Conservation (phyloP, 2,113 vertebrate species). For the Corythornis vintsioides region DNA sequence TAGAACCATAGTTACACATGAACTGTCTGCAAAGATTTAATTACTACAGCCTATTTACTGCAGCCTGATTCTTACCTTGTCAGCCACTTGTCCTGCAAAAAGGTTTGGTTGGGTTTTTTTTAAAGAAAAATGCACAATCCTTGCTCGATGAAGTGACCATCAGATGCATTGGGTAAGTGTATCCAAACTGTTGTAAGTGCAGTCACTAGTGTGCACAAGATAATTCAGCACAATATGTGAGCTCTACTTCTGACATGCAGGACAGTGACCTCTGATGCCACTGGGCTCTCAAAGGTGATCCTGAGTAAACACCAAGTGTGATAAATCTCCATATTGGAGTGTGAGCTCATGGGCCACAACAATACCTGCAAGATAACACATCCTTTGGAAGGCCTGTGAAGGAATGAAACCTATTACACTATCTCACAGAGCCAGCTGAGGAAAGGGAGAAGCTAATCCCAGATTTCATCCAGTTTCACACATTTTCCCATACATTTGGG, state of each 20-base stretch:
- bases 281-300: conserved; percentile 15
- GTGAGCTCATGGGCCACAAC: conserved; percentile 18
- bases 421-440: conserved; percentile 32
- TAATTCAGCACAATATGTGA: fast-evolving
- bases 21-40: neutral
- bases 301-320: conserved; percentile 42
- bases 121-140: neutral
- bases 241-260: neutral
- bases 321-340: neutral
- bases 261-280: neutral
- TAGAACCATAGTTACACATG: neutral
- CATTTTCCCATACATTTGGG: neutral
- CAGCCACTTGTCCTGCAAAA: neutral
- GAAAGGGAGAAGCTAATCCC: conserved; percentile 15
- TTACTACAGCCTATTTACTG: neutral
- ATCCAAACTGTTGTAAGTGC: fast-evolving
- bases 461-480: neutral
- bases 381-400: neutral
- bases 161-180: fast-evolving
- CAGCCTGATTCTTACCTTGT: neutral
- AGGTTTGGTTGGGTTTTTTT: no score
- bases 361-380: conserved; percentile 45
- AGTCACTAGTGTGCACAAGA: neutral
- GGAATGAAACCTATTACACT: neutral
- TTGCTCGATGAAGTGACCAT: neutral